Evolutionary conservation across 2,888 invertebrate genomes (phyloP).

Genomic region (Criorhina ranunculi): DNA sequence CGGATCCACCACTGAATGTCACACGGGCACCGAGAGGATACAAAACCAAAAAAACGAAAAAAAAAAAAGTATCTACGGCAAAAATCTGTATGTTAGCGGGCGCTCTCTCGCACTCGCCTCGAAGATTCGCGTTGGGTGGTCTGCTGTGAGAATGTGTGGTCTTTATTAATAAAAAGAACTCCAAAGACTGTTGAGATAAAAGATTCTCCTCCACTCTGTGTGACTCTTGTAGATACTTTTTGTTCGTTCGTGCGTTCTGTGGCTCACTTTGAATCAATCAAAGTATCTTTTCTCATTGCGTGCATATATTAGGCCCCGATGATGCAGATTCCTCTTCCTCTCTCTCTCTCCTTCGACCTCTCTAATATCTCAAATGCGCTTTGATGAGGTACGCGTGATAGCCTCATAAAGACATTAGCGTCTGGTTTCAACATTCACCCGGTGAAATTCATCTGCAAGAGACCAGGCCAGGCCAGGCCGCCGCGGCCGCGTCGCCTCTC

Average conservation of each 20-base stretch:
- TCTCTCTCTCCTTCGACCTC: no score
- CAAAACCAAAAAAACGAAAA: no score
- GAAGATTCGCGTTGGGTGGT: conserved; percentile 82
- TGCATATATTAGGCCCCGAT: conserved; percentile 59
- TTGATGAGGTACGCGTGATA: conserved; percentile 65
- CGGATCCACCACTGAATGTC: conserved; percentile 52
- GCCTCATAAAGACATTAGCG: conserved; percentile 69
- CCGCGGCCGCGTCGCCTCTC: conserved; percentile 40
- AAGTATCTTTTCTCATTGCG: conserved; percentile 61
- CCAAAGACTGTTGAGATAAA: conserved; percentile 59
- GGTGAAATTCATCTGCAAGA: conserved; percentile 39
- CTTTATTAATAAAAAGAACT: conserved; percentile 83
- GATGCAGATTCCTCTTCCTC: conserved; percentile 21
- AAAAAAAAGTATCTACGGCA: conserved; percentile 50
- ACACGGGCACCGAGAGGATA: conserved; percentile 27
- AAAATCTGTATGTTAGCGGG: conserved; percentile 69
- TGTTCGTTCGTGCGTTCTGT: conserved; percentile 36
- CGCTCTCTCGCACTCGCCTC: conserved; percentile 68
- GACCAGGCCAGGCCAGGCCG: no score
- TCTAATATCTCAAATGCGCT: conserved; percentile 44
- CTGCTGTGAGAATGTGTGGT: conserved; percentile 85
- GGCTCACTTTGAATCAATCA: conserved; percentile 72
- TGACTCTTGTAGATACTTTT: conserved; percentile 54
- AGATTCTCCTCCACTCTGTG: conserved; percentile 42
- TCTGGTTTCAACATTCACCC: conserved; percentile 26